A percentile compares a stretch with the other conserved stretches of the same genome.
These are phyloP conservation scores for Lingula anatina DNA, from an alignment of 2,888 invertebrate species.

Conservation along the genomic window DNA sequence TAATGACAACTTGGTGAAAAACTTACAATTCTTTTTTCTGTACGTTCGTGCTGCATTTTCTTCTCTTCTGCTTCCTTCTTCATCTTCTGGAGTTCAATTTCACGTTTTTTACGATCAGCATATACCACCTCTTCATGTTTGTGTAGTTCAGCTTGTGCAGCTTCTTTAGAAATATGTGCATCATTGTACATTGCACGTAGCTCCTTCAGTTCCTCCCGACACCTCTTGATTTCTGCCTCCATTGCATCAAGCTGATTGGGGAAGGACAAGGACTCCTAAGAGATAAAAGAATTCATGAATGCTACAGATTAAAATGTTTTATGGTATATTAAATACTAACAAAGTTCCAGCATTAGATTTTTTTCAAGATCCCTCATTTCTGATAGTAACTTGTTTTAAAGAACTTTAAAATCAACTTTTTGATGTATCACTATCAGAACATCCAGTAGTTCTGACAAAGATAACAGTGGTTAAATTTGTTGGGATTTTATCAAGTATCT, in stretches of 20 bases:
- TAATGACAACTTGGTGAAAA: too few species aligned
- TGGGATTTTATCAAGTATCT: too few species aligned
- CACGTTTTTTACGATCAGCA: constrained; percentile 46
- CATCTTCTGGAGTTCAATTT: constrained; percentile 48
- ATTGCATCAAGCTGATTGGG: constrained; percentile 44
- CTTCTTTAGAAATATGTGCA: constrained; percentile 44
- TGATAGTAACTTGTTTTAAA: too few species aligned
- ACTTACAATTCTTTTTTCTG: constrained; percentile 47
- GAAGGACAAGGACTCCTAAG: constrained; percentile 45
- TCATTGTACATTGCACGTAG: constrained; percentile 46
- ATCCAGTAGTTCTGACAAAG: neutral
- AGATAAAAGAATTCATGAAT: constrained; percentile 1
- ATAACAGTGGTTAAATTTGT: too few species aligned
- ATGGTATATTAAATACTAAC: neutral
- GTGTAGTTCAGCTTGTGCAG: constrained; percentile 40
- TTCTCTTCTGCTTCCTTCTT: constrained; percentile 53
- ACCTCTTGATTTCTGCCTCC: constrained; percentile 43
- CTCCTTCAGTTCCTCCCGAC: constrained; percentile 38
- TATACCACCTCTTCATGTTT: constrained; percentile 47
- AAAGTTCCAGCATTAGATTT: neutral
- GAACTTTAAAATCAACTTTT: too few species aligned
- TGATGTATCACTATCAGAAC: too few species aligned
- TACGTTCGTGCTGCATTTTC: constrained; percentile 49
- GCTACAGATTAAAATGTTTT: too few species aligned
- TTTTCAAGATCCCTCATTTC: neutral